Base-by-base conservation (phyloP, 1,140 invertebrate species). In the Caenorhabditis latens region DNA sequence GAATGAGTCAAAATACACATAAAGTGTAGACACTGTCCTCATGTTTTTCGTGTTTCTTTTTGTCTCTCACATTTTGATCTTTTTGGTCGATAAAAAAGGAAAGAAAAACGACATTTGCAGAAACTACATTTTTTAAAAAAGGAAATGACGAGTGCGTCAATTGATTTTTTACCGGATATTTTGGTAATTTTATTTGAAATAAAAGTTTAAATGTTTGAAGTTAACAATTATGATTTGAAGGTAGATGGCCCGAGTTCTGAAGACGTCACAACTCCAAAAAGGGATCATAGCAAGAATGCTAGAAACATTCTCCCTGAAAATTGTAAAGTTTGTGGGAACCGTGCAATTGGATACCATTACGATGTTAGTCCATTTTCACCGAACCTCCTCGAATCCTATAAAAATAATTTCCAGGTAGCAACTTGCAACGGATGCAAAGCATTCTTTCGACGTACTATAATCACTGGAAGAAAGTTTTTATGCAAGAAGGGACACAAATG, bases 1-100 rank as follows among this genome's bases (percentile, higher is more conserved):
- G 57, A n/a, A 58, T 58, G 57, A 58, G 61, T 42, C 61, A 65
- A 65, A 65, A 32, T 42, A 65, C 61, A 65, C 57, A 58, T 32
- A 32, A 32, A 32, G 32, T 32, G 32, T 32, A 58, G 21, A n/a
- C 16, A 58, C n/a, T 21, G 19, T 58, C 21, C n/a, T 58, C 21
- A 4, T 58, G 57, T 58, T 58, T n/a, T 58, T 58, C 1, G 57
- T 65, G 61, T 65, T 32, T 65, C 61, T 40, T 61, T 65, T 65
- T 42, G 61, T 65, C 24, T 65, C 57, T 58, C n/a, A 53, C 50
- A 13, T 53, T 53, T 53, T 53, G 50, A 53, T 53, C 50, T 53
- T 53, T 53, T 53, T 53, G 50, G 16, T 13, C 50, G 50, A 53
- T 53, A 13, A 16, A 16, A 16, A 13, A 13, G 9, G 9, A 16